Evolutionary conservation across 2,888 invertebrate genomes (phyloP), one percentile per base, ranked within the genome.

Genomic region (Scaptomyza polygonia): DNA sequence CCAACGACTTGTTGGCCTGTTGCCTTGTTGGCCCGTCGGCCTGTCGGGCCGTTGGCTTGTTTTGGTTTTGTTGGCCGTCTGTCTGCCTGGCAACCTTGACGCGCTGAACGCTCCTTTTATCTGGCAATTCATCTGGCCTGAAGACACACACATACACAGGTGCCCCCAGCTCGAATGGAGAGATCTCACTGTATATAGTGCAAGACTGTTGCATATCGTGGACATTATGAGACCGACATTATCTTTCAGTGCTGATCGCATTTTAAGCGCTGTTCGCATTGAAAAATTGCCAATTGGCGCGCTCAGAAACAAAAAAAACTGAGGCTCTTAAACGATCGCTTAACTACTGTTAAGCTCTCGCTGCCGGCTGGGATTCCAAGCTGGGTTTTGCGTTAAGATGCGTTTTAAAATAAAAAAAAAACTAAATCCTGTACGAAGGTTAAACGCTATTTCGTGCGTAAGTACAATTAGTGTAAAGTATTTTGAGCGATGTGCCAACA

Each of bases 301-400:
- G 42, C 56, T 32, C 56, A 34, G 45, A 16, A 49, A 66, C 57
- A 58, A 64, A 74, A 64, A 74, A 84, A 74, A 69, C 67, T 70
- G 49, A 67, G 64, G 53, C 66, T 67, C 74, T 82, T 85, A 85
- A 85, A 85, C 88, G 84, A 79, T 87, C 84, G 84, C 86, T 85
- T 85, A 85, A 87, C 84, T 87, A 85, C 88, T 85, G 84, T 82
- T 85, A 85, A 87, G 86, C 88, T 39, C 62, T 48, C 56, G 73
- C 76, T 76, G 29, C 59, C 32, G 65, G 73, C 67, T 45, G 51
- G 27, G 45, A 39, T 54, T 34, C 21, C n/a, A 21, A 18, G 34
- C 68, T 54, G 62, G 62, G 62, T 34, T 2, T 6, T 34, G 34
- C 34, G 40, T 43, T 39, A 21, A 53, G 56, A 67, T 63, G 66